Evolutionary conservation across 2,888 invertebrate genomes (phyloP), one percentile per base, ranked within the genome.

Genomic region (Chirona hameri): DNA sequence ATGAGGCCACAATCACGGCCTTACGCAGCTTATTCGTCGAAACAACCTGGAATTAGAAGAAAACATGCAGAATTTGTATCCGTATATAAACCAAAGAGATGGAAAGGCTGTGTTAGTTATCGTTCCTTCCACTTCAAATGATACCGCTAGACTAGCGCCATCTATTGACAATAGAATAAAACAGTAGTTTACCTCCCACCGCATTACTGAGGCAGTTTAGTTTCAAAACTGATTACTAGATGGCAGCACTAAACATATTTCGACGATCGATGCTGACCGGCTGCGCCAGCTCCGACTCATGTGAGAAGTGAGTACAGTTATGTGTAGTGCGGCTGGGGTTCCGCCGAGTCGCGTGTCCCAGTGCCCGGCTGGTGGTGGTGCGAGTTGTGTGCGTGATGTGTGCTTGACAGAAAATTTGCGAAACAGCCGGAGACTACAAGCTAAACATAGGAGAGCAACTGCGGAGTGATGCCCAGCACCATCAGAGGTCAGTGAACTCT

Each of bases 291-390:
- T 12, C 12, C 31, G 72, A 31, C 39, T 39, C 76, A 76, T 76
- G 76, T 39, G 76, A 76, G 76, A 76, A 39, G 76, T 10, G 76
- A 76, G 76, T 76, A 76, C 76, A 76, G 76, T 76, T 76, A 76
- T 76, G 76, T 76, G 76, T 76, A 39, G 76, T 76, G 76, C 12
- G 76, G 39, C 39, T 21, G 39, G 31, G 76, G 76, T 24, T 76
- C 76, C 0, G 18, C 21, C 7, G 39, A 0, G 18, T 21, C 24
- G 76, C 0, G 2, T 14, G 21, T 0, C 5, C 24, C 76, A 76
- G 76, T 76, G 18, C 7, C 31, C 9, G 18, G 21, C 76, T 24
- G 39, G 39, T 76, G 5, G 21, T 39, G 76, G 76, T 15, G 76
- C 39, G 39, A 76, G 12, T 21, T 76, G 76, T n/a, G n/a, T 39